Evolutionary conservation across 2,888 invertebrate genomes (phyloP).

Genomic region (Epistrophe grossulariae): DNA sequence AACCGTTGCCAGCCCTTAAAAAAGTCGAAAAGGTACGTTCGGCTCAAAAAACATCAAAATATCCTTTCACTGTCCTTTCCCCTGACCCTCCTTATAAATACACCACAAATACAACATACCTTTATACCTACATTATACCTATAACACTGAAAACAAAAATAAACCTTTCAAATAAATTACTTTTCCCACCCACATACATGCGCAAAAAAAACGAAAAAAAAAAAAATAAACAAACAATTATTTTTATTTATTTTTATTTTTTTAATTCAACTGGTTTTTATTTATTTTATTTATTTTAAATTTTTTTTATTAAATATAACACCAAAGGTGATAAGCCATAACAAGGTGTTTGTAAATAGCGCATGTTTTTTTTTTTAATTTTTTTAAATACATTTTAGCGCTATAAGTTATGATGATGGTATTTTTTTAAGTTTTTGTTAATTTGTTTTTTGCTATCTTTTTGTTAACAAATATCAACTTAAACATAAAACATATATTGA

Average conservation of each 20-base stretch:
- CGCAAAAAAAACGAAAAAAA: no score
- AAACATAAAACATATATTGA: not conserved
- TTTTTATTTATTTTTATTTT: slow-evolving; percentile 19
- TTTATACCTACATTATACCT: no score
- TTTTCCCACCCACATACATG: not conserved
- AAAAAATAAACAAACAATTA: not conserved
- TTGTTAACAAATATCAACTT: slow-evolving; percentile 24
- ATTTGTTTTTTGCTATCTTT: slow-evolving; percentile 49
- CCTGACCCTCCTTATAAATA: not conserved
- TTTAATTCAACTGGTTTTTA: slow-evolving; percentile 27
- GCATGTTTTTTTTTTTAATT: slow-evolving; percentile 48
- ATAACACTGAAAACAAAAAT: not conserved
- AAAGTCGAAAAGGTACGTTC: slow-evolving; percentile 95
- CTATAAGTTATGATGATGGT: slow-evolving; percentile 37
- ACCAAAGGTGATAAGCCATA: slow-evolving; percentile 5
- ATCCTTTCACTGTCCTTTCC: slow-evolving; percentile 5
- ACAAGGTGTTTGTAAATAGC: slow-evolving; percentile 53
- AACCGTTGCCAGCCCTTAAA: slow-evolving; percentile 93
- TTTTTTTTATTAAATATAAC: slow-evolving; percentile 24
- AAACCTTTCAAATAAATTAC: not conserved
- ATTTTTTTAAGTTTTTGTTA: slow-evolving; percentile 30
- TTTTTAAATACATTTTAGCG: slow-evolving; percentile 34
- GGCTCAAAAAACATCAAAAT: slow-evolving; percentile 34
- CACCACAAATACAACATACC: not conserved
- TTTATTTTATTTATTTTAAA: slow-evolving; percentile 13